Conservation (phyloP, 2,113 vertebrate species). For the Campylomormyrus tamandua region DNA sequence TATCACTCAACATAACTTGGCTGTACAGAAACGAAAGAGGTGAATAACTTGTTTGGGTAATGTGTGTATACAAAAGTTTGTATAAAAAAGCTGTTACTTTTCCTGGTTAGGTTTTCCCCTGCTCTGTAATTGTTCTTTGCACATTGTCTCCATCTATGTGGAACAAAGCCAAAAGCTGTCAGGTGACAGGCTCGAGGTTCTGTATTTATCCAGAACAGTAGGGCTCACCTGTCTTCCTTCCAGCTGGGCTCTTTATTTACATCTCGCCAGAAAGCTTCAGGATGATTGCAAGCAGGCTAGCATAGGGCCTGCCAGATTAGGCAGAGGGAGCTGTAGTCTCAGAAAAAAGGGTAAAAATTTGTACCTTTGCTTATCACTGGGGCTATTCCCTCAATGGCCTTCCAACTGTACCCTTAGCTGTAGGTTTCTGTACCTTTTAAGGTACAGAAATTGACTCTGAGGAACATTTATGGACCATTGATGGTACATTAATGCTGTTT, state of each 20-base stretch:
- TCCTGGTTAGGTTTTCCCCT: conserved; percentile 23
- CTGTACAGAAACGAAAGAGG: background rate
- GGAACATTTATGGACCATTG: no score
- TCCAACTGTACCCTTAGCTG: no score
- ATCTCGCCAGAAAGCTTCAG: background rate
- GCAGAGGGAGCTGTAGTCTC: background rate
- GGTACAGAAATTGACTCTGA: no score
- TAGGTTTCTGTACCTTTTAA: no score
- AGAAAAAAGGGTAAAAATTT: no score
- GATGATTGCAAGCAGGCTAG: conserved; percentile 13
- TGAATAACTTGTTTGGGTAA: background rate
- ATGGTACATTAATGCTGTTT: no score
- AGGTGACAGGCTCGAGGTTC: background rate
- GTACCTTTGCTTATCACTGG: no score
- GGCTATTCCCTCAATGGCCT: no score
- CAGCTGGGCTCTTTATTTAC: conserved; percentile 34
- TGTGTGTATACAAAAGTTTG: background rate
- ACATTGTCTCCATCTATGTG: conserved; percentile 26
- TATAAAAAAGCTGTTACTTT: background rate
- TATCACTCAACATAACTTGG: background rate
- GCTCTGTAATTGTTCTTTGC: conserved; percentile 19
- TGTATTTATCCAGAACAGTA: conserved; percentile 23
- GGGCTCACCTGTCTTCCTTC: conserved; percentile 36
- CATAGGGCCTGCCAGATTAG: background rate
- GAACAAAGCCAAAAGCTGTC: conserved; percentile 27